These are phyloP conservation scores for Apostichopus parvimensis DNA, from an alignment of 35 echinoderm and acorn worm genomes.

Conservation along the genomic window DNA sequence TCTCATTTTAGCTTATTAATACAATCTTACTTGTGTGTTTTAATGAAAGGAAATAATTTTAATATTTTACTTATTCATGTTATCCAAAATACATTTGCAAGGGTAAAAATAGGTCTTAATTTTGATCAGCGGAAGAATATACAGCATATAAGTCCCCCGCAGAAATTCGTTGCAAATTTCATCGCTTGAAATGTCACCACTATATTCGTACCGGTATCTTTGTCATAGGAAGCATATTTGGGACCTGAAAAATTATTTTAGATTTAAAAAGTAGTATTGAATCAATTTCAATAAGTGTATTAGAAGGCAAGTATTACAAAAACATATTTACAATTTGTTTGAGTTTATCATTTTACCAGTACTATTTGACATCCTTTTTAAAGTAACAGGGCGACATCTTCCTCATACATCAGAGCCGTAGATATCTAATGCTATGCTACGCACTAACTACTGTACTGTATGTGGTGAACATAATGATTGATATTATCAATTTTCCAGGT, in stretches of 20 bases:
- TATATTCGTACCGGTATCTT: not conserved
- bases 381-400: not conserved
- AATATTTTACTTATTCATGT: not conserved
- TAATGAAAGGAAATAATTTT: no score
- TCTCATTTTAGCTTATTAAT: not conserved
- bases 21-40: no score
- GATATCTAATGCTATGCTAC: no score
- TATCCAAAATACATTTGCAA: not conserved
- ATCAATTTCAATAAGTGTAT: no score
- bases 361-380: not conserved
- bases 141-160: not conserved
- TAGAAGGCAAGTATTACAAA: not conserved
- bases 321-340: not conserved
- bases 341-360: not conserved
- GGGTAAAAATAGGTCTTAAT: not conserved
- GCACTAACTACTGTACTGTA: no score
- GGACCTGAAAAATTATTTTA: not conserved
- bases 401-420: no score
- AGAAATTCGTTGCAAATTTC: not conserved
- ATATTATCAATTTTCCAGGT: no score
- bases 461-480: no score
- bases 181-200: not conserved
- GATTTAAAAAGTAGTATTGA: no score
- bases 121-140: conserved; percentile 2
- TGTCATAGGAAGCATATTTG: not conserved